Conservation (phyloP, 2,797 vertebrate genomes). For the Hozukius guyotensis region DNA sequence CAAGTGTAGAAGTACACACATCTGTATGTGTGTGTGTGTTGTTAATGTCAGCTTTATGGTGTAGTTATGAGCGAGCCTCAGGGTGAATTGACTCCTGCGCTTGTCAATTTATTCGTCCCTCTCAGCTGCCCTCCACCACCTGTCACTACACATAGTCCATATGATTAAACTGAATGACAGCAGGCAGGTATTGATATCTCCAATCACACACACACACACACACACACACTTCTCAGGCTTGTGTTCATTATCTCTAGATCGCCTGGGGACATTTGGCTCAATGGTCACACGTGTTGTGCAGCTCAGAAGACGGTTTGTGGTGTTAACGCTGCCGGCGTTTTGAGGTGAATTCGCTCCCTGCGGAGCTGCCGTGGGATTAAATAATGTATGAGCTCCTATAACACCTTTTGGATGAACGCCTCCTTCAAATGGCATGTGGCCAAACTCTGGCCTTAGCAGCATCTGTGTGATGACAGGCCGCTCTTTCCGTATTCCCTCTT, state of each 20-base stretch:
- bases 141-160: slow-evolving; percentile 33
- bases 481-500: background rate
- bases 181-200: slow-evolving; percentile 18
- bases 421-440: slow-evolving; percentile 21
- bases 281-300: background rate
- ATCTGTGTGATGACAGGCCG: background rate
- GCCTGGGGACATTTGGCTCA: slow-evolving; percentile 1
- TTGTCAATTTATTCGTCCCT: slow-evolving; percentile 22
- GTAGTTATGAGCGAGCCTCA: slow-evolving; percentile 17
- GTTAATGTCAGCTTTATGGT: slow-evolving; percentile 18
- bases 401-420: slow-evolving; percentile 7
- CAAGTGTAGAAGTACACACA: background rate
- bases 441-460: background rate
- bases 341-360: background rate
- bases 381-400: slow-evolving; percentile 24
- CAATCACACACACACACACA: background rate
- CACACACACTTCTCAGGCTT: background rate
- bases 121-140: slow-evolving; percentile 2
- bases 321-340: background rate
- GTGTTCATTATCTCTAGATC: slow-evolving; percentile 19
- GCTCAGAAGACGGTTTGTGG: background rate
- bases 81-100: slow-evolving; percentile 25
- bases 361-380: slow-evolving; percentile 17
- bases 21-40: background rate
- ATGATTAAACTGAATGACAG: slow-evolving; percentile 38